phyloP scores from a whole-genome alignment of 2,113 vertebrate species.

The Sinocyclocheilus anophthalmus region DNA sequence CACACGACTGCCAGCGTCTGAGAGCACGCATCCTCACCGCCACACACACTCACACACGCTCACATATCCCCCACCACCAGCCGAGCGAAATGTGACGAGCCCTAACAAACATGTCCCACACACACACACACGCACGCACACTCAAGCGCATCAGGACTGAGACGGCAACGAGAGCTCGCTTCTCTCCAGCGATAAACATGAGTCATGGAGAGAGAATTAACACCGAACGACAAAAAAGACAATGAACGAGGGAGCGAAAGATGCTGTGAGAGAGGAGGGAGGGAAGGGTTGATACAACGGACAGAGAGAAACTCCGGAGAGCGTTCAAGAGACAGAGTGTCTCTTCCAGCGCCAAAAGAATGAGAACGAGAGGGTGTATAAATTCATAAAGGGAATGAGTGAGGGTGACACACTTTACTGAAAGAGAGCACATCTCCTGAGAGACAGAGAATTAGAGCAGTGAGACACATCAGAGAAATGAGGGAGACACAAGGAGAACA shows the following conservation, averaged over 20 bases:
- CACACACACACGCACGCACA: slow-evolving; percentile 46
- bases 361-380: not conserved
- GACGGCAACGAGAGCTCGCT: not conserved
- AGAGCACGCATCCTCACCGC: slow-evolving; percentile 96
- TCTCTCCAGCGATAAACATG: slow-evolving; percentile 41
- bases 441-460: slow-evolving; percentile 32
- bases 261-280: not conserved
- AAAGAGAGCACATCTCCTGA: slow-evolving; percentile 36
- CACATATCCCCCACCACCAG: slow-evolving; percentile 77
- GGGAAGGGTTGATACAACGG: not conserved
- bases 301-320: slow-evolving; percentile 2
- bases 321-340: slow-evolving; percentile 5
- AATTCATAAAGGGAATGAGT: slow-evolving; percentile 21
- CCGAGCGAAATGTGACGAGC: slow-evolving; percentile 69
- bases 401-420: slow-evolving; percentile 35
- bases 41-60: slow-evolving; percentile 78
- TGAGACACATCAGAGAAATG: not conserved
- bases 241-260: slow-evolving; percentile 13
- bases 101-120: slow-evolving; percentile 53
- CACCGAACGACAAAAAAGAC: slow-evolving; percentile 32
- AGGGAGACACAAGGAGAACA: not conserved
- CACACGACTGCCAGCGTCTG: slow-evolving; percentile 89
- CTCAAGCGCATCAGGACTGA: slow-evolving; percentile 3
- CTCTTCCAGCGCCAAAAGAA: not conserved
- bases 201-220: slow-evolving; percentile 57